Evolutionary conservation across 35 echinoderm and acorn worm species (phyloP).

Genomic region (Eucidaris tribuloides): DNA sequence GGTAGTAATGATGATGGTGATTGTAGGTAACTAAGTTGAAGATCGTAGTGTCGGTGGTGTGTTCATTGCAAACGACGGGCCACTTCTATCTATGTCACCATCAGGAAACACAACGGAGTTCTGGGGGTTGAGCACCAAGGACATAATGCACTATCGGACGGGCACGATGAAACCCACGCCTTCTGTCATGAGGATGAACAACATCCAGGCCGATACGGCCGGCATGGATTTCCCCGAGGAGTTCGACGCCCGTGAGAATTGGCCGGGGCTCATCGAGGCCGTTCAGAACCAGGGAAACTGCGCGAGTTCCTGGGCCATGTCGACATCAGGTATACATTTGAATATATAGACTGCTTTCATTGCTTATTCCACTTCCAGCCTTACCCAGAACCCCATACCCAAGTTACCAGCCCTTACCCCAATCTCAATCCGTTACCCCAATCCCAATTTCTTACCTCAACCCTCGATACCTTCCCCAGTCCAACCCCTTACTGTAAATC

Average conservation of each 20-base stretch:
- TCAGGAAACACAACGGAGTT: conserved; percentile 76
- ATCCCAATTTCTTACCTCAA: too few species aligned
- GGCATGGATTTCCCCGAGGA: not conserved
- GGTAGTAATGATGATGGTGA: not conserved
- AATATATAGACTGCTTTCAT: too few species aligned
- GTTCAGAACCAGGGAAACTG: conserved; percentile 4
- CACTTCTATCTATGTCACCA: conserved; percentile 66
- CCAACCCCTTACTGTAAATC: too few species aligned
- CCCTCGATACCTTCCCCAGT: too few species aligned
- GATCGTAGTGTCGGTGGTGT: not conserved
- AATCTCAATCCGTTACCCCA: too few species aligned
- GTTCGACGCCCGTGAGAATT: not conserved
- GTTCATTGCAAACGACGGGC: too few species aligned
- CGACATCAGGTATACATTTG: conserved; percentile 4
- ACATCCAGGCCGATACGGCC: conserved; percentile 50
- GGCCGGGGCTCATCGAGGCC: not conserved
- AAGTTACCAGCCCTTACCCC: too few species aligned
- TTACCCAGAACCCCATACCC: too few species aligned
- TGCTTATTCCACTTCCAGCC: too few species aligned
- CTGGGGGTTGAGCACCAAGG: conserved; percentile 72
- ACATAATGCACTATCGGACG: conserved; percentile 45
- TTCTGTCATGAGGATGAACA: conserved; percentile 54
- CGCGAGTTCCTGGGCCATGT: conserved; percentile 7
- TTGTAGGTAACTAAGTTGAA: not conserved
- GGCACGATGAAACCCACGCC: conserved; percentile 79